Evolutionary conservation across 2,797 vertebrate species (phyloP).

Genomic region (Microcaecilia unicolor): DNA sequence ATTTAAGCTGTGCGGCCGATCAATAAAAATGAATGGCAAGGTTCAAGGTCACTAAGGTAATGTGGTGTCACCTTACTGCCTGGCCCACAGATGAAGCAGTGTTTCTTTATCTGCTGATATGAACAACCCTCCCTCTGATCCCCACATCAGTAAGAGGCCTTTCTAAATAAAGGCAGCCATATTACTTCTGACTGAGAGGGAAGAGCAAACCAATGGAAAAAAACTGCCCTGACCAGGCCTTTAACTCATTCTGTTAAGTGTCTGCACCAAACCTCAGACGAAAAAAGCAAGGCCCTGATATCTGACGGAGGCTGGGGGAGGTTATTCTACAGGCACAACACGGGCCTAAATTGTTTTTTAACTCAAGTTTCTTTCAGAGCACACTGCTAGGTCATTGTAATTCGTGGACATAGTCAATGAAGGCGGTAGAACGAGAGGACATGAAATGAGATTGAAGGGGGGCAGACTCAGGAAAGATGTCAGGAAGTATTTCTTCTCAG

Average conservation of each 20-base stretch:
- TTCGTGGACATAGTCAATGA: conserved; percentile 10
- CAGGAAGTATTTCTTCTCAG: too few relatives aligned
- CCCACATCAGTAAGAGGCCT: neutral
- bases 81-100: too few relatives aligned
- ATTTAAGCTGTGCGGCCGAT: conserved; percentile 45
- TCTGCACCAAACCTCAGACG: too few relatives aligned
- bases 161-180: neutral
- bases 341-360: too few relatives aligned
- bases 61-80: conserved; percentile 12
- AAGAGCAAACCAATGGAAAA: neutral
- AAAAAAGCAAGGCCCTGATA: too few relatives aligned
- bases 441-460: too few relatives aligned
- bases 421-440: too few relatives aligned
- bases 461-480: too few relatives aligned
- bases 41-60: conserved; percentile 43
- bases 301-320: too few relatives aligned
- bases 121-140: neutral
- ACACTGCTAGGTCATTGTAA: neutral
- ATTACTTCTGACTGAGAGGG: conserved; percentile 5
- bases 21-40: conserved; percentile 44
- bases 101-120: conserved; percentile 1
- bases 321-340: too few relatives aligned
- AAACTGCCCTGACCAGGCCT: conserved; percentile 12
- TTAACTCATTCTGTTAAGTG: too few relatives aligned
- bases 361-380: neutral